A percentile compares a stretch with the other conserved stretches of the same genome.
Evolutionary conservation across 2,888 invertebrate genomes (phyloP).

Genomic region (Caradrina clavipalpis): DNA sequence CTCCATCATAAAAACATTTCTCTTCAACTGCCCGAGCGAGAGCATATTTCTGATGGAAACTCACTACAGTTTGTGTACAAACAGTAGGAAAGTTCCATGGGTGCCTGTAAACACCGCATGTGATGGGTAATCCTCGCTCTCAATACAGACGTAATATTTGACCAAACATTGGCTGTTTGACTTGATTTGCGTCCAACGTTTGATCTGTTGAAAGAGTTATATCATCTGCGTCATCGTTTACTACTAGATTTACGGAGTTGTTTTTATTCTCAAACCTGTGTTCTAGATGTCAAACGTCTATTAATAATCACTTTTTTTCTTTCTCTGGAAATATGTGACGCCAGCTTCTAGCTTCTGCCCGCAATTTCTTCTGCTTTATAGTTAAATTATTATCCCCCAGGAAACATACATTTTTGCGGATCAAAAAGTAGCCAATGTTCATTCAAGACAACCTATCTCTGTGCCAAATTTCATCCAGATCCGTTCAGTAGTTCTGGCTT

Average conservation of each 20-base stretch:
- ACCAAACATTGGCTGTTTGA: conserved; percentile 30
- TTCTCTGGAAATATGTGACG: neutral
- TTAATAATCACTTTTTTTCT: neutral
- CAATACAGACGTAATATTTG: conserved; percentile 32
- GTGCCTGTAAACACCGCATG: conserved; percentile 31
- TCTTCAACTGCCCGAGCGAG: conserved; percentile 27
- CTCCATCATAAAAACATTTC: conserved; percentile 38
- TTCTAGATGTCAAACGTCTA: neutral
- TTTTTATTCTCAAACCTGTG: conserved; percentile 9
- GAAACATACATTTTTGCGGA: too few species aligned
- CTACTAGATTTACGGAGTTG: conserved; percentile 19
- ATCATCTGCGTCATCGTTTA: conserved; percentile 34
- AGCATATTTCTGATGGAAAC: conserved; percentile 34
- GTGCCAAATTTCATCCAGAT: too few species aligned
- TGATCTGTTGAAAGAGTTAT: conserved; percentile 27
- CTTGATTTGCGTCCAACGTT: conserved; percentile 24
- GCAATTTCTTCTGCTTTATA: too few species aligned
- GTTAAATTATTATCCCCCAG: too few species aligned
- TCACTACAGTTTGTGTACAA: conserved; percentile 36
- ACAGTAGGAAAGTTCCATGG: conserved; percentile 55
- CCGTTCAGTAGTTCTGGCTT: too few species aligned
- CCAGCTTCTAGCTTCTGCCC: too few species aligned
- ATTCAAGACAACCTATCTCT: too few species aligned
- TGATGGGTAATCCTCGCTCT: conserved; percentile 38
- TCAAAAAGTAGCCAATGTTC: too few species aligned